Base-by-base conservation (phyloP, 2,888 invertebrate species). In the Eupelmus urozonus region DNA sequence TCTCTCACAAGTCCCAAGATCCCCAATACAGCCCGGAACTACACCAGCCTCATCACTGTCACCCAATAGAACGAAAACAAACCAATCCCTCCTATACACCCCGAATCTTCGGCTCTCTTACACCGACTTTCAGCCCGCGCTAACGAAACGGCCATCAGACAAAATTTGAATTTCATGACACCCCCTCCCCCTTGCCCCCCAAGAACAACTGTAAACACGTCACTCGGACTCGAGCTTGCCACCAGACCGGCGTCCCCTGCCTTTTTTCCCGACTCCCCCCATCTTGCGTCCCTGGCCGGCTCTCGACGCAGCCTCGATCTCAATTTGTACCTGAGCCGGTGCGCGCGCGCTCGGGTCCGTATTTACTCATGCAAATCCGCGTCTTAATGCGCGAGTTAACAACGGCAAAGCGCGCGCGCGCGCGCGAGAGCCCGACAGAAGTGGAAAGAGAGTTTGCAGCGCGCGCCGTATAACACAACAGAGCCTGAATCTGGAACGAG, bases 301-400 rank as follows among this genome's bases (percentile, higher is more conserved):
- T n/a, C n/a, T n/a, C n/a, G n/a, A 51, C 62, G 20, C 57, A 81
- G 81, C 80, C 83, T 83, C 84, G 83, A 85, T 86, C 85, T 84
- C 82, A 83, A 86, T 86, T 86, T 83, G 83, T 82, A 83, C 78
- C 70, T 80, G 80, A 73, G 70, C 74, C 1, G n/a, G 16, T 5
- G 34, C 9, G 9, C 34, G 34, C 42, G 82, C 79, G 51, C 80
- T 74, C 72, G 73, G 66, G 78, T 16, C 62, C 62, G 79, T 84
- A 85, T 85, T 86, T 85, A 83, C 83, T 80, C 83, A 82, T 85
- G 86, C 84, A 85, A 85, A 86, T 85, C 82, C 82, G 81, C 81
- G 80, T 81, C 80, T 78, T 83, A 82, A 83, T 82, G 81, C 80
- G 69, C 72, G 49, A 63, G 78, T 78, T 75, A 81, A 81, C 81